Percentiles rank a stretch among this genome's conserved stretches.
These are phyloP conservation scores for Herminia tarsipennalis DNA, from an alignment of 2,888 invertebrate genomes.

Conservation along the genomic window DNA sequence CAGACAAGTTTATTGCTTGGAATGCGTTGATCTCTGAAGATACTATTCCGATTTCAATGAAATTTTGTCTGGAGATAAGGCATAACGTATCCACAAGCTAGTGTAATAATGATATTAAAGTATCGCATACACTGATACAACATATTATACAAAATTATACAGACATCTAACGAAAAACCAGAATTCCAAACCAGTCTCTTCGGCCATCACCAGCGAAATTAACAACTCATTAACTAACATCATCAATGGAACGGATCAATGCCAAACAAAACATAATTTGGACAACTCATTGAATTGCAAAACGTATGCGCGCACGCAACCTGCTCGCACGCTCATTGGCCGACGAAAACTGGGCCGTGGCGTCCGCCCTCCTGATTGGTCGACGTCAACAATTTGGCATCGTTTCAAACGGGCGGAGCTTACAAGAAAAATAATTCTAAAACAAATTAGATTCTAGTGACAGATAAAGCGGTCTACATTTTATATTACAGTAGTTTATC, in stretches of 20 bases:
- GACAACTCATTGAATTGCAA: slow-evolving; percentile 72
- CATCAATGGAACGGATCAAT: slow-evolving; percentile 54
- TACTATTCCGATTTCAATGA: no score
- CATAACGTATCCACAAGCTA: no score
- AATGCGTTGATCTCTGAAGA: no score
- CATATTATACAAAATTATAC: no score
- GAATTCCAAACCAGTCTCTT: neutral
- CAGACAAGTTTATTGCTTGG: no score
- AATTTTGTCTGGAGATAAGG: no score
- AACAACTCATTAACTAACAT: slow-evolving; percentile 37
- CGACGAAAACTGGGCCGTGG: slow-evolving; percentile 51
- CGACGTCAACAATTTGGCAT: slow-evolving; percentile 71
- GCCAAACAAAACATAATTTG: slow-evolving; percentile 75
- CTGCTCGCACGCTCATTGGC: slow-evolving; percentile 57
- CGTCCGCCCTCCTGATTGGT: slow-evolving; percentile 57
- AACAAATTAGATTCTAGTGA: slow-evolving; percentile 26
- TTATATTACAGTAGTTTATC: slow-evolving; percentile 17
- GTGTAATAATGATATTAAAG: no score
- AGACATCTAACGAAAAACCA: neutral
- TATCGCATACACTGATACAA: no score
- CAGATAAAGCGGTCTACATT: slow-evolving; percentile 15
- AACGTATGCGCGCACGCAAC: slow-evolving; percentile 77
- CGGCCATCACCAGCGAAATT: slow-evolving; percentile 5
- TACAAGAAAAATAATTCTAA: slow-evolving; percentile 43
- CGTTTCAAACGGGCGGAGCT: slow-evolving; percentile 72